Evolutionary conservation across 2,113 vertebrate genomes (phyloP).

Genomic region (Protobothrops flavoviridis): DNA sequence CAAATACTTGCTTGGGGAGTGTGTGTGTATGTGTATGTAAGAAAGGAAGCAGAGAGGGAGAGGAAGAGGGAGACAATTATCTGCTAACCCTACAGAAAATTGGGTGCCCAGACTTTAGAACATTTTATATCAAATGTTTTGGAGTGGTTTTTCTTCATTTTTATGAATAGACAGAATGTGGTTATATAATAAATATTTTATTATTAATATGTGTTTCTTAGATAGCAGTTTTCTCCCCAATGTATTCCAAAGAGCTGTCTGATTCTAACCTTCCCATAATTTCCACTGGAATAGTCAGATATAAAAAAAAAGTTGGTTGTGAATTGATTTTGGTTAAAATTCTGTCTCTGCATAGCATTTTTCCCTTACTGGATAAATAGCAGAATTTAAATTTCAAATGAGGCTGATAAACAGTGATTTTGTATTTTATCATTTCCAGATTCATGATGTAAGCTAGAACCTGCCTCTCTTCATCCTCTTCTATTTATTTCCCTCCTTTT

Average conservation of each 20-base stretch:
- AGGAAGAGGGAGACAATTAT: background rate
- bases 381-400: constrained; percentile 37
- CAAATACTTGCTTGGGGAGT: background rate
- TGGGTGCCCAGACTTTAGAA: background rate
- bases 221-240: constrained; percentile 24
- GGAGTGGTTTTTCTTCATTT: background rate
- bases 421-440: constrained; percentile 27
- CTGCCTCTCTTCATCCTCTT: background rate
- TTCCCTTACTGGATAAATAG: constrained; percentile 23
- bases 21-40: background rate
- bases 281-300: constrained; percentile 39
- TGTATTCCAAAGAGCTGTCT: constrained; percentile 23
- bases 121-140: background rate
- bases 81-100: background rate
- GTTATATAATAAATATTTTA: background rate
- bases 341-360: constrained; percentile 16
- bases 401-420: constrained; percentile 21
- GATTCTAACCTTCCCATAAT: constrained; percentile 31
- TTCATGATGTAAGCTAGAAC: background rate
- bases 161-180: background rate
- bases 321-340: constrained; percentile 56
- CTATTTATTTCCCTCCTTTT: background rate
- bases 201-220: constrained; percentile 17
- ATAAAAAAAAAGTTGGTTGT: background rate
- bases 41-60: background rate